A percentile compares a stretch with the other conserved stretches of the same genome.
These are phyloP conservation scores for Typhlichthys subterraneus DNA, from an alignment of 2,797 vertebrate species.

Conservation along the genomic window DNA sequence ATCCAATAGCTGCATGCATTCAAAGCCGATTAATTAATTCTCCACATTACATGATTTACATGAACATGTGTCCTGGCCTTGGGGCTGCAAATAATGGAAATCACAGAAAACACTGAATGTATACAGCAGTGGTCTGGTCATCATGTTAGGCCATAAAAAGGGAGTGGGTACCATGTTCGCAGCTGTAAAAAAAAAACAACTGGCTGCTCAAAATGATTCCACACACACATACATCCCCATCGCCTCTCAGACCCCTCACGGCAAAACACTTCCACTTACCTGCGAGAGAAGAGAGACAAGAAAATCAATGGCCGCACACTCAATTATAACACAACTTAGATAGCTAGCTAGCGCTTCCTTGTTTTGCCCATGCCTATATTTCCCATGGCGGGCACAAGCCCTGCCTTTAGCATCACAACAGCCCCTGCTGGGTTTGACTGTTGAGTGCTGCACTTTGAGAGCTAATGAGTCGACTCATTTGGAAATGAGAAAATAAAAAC, in stretches of 20 bases:
- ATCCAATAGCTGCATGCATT: conserved; percentile 52
- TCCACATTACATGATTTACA: conserved; percentile 21
- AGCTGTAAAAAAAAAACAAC: conserved; percentile 64
- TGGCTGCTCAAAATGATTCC: conserved; percentile 56
- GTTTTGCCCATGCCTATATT: conserved; percentile 38
- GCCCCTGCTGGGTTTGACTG: neutral
- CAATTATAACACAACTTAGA: conserved; percentile 67
- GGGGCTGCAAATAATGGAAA: neutral
- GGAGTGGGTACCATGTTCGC: conserved; percentile 37
- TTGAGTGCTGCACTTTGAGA: neutral
- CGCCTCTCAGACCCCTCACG: conserved; percentile 57
- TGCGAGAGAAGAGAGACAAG: conserved; percentile 70
- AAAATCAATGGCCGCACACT: conserved; percentile 75
- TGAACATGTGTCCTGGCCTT: conserved; percentile 1
- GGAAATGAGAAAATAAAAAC: conserved; percentile 8
- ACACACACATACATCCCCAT: conserved; percentile 63
- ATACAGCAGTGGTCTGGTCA: conserved; percentile 38
- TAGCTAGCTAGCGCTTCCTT: conserved; percentile 44
- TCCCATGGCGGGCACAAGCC: conserved; percentile 5
- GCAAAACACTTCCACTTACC: conserved; percentile 78
- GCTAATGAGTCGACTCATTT: conserved; percentile 10
- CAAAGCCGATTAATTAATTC: conserved; percentile 61
- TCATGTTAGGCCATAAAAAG: conserved; percentile 28
- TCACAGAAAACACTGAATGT: conserved; percentile 13
- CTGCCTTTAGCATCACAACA: conserved; percentile 16